Conservation (phyloP, 2,888 invertebrate species). For the Stenurella melanura region DNA sequence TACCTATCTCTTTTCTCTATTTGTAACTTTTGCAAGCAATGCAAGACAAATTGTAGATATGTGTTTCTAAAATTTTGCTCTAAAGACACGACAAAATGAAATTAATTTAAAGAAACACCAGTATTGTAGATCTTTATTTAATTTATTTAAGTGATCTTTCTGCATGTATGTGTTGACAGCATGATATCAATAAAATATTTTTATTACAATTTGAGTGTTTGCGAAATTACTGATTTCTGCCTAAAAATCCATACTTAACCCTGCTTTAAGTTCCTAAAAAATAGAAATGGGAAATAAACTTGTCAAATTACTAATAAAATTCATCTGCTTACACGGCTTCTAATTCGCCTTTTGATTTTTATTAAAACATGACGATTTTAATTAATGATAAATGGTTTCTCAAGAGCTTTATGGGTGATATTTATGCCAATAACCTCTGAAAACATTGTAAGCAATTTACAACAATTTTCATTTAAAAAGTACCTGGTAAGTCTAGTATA, state of each 20-base stretch:
- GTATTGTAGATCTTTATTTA: constrained; percentile 31
- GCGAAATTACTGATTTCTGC: constrained; percentile 43
- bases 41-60: neutral
- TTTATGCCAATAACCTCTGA: neutral
- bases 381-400: neutral
- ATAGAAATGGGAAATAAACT: constrained; percentile 36
- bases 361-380: neutral
- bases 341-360: neutral
- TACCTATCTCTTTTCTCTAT: neutral
- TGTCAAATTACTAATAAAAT: constrained; percentile 9
- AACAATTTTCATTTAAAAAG: no score
- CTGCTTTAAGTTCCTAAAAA: constrained; percentile 21
- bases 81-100: neutral
- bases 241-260: constrained; percentile 36
- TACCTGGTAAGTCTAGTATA: no score
- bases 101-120: constrained; percentile 30
- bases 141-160: constrained; percentile 38
- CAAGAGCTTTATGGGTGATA: neutral
- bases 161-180: constrained; percentile 47
- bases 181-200: constrained; percentile 51
- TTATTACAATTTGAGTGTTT: constrained; percentile 45
- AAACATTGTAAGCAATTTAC: neutral
- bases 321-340: constrained; percentile 4
- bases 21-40: neutral
- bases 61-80: neutral